Conservation (phyloP, 2,113 vertebrate species). For the Ailurus styani region DNA sequence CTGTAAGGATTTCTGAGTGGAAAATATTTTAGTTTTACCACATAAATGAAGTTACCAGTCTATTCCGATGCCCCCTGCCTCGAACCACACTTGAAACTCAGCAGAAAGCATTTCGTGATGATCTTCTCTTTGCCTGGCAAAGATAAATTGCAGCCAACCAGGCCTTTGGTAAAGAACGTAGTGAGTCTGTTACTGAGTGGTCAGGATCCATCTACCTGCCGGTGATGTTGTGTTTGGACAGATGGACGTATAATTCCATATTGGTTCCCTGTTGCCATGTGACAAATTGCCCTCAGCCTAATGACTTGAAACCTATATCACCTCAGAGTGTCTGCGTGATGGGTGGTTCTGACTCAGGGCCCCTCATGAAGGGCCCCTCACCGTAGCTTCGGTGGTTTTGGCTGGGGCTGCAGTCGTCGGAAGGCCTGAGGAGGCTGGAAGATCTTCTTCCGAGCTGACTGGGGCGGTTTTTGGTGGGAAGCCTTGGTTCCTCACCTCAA, state of each 20-base stretch:
- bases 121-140: constrained; percentile 20
- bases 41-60: constrained; percentile 23
- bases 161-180: background rate
- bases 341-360: background rate
- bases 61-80: background rate
- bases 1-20: background rate
- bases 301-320: background rate
- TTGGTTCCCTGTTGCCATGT: background rate
- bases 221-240: background rate
- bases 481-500: background rate
- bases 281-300: background rate
- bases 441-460: background rate
- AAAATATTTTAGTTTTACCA: constrained; percentile 41
- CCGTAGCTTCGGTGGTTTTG: background rate
- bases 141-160: background rate
- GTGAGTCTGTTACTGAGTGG: background rate
- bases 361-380: background rate
- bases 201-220: background rate
- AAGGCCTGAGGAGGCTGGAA: background rate
- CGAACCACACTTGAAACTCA: background rate
- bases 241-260: background rate
- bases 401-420: background rate
- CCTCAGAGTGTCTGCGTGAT: background rate
- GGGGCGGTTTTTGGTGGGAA: background rate
- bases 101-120: background rate